phyloP scores from a whole-genome alignment of 1,140 invertebrate genomes.

The Drosophila funebris region DNA sequence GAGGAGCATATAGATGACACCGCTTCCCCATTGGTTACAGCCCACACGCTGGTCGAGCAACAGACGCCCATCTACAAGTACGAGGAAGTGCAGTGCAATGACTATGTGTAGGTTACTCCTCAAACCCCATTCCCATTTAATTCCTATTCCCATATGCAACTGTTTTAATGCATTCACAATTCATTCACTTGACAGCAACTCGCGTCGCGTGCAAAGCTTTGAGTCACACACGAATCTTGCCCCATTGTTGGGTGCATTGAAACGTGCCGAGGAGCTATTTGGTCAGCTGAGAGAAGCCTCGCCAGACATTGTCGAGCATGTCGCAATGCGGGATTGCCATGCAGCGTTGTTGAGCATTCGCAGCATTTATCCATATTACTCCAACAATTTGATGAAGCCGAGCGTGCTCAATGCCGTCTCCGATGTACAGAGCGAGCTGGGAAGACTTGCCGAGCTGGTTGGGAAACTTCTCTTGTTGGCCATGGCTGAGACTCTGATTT shows the following conservation, averaged over 20 bases:
- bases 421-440: conserved; percentile 76
- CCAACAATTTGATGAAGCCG: conserved; percentile 77
- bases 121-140: neutral
- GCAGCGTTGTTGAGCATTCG: conserved; percentile 67
- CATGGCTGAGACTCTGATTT: neutral
- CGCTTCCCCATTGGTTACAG: conserved; percentile 87
- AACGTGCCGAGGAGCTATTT: conserved; percentile 78
- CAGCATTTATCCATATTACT: conserved; percentile 78
- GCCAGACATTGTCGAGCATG: conserved; percentile 64
- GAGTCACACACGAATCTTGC: conserved; percentile 80
- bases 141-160: neutral
- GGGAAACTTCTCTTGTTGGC: neutral
- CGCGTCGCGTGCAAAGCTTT: conserved; percentile 76
- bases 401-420: conserved; percentile 77
- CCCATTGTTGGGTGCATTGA: conserved; percentile 66
- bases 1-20: conserved; percentile 89
- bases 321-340: conserved; percentile 66
- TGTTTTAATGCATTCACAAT: neutral
- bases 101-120: conserved; percentile 63
- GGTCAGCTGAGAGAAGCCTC: conserved; percentile 51
- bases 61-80: conserved; percentile 89
- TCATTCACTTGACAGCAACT: conserved; percentile 51
- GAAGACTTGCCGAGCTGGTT: conserved; percentile 69
- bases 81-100: conserved; percentile 84
- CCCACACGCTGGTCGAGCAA: conserved; percentile 86